Evolutionary conservation across 2,113 vertebrate species (phyloP).

Genomic region (Syrrhaptes paradoxus): DNA sequence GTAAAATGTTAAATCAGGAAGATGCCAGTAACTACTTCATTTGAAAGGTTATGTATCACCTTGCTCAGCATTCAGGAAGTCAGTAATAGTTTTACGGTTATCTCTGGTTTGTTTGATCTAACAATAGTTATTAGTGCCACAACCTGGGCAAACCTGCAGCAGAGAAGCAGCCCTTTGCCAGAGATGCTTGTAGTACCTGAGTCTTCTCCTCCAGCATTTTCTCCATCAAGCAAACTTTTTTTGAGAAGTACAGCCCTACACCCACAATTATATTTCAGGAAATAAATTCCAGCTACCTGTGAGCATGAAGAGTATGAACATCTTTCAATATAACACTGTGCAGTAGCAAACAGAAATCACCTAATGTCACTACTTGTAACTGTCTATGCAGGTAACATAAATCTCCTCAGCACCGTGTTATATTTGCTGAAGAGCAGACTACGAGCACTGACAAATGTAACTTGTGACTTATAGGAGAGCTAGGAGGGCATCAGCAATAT

Average conservation of each 20-base stretch:
- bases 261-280: not conserved
- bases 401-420: not conserved
- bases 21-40: not conserved
- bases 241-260: not conserved
- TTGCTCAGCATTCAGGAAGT: not conserved
- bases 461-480: not conserved
- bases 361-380: not conserved
- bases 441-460: not conserved
- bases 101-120: not conserved
- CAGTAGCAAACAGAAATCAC: not conserved
- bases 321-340: not conserved
- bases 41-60: not conserved
- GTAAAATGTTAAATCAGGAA: not conserved
- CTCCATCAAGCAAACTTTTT: not conserved
- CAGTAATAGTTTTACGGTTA: not conserved
- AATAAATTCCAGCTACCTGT: not conserved
- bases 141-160: not conserved
- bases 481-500: not conserved
- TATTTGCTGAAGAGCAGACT: not conserved
- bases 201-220: not conserved
- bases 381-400: not conserved
- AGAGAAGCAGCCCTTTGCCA: not conserved
- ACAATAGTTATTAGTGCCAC: not conserved
- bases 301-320: not conserved
- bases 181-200: not conserved